Percentiles rank a stretch among this genome's conserved stretches.
Conservation (phyloP, 2,797 vertebrate genomes). For the Coendou prehensilis region DNA sequence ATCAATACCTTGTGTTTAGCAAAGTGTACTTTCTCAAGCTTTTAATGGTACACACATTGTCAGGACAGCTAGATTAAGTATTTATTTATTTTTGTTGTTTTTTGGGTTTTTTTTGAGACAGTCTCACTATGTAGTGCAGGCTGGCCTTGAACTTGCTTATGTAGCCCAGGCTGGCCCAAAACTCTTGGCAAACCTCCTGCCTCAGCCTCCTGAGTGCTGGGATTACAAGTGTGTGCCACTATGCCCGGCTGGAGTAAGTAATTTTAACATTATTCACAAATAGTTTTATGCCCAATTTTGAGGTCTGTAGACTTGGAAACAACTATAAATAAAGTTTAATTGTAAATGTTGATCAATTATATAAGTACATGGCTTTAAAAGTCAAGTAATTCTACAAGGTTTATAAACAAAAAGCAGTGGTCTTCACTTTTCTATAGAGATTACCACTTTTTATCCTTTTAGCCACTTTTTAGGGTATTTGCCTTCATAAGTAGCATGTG, state of each 20-base stretch:
- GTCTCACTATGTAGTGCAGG: no score
- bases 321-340: neutral
- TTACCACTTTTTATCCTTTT: neutral
- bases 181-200: no score
- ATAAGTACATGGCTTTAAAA: neutral
- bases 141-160: no score
- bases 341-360: neutral
- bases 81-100: no score
- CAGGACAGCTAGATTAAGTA: neutral
- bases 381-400: neutral
- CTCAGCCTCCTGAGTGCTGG: no score
- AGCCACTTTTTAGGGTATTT: neutral
- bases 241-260: neutral
- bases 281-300: conserved; percentile 1
- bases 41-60: neutral
- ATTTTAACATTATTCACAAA: neutral
- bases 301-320: neutral
- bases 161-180: no score
- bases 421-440: neutral
- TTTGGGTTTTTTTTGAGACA: no score
- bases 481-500: neutral
- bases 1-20: neutral
- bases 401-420: neutral
- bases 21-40: neutral
- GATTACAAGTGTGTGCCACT: no score